A percentile compares a stretch with the other conserved stretches of the same genome.
Conservation (phyloP, 2,113 vertebrate species). For the Eurystomus gularis region DNA sequence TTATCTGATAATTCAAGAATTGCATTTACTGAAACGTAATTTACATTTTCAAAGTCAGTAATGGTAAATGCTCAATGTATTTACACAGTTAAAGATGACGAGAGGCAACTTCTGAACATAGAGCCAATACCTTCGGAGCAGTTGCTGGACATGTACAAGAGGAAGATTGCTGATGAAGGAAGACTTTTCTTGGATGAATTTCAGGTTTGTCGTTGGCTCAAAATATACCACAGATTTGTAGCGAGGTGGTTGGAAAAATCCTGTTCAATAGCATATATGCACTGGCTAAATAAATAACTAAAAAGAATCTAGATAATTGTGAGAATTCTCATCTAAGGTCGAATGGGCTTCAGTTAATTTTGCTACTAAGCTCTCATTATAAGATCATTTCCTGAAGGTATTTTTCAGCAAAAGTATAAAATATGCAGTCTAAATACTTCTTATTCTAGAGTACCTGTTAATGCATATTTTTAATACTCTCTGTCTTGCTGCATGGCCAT, state of each 20-base stretch:
- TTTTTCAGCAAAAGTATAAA: neutral
- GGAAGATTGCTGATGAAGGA: constrained; percentile 91
- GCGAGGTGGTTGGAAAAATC: neutral
- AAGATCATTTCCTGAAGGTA: neutral
- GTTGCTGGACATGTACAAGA: constrained; percentile 87
- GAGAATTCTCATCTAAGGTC: neutral
- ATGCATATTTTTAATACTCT: neutral
- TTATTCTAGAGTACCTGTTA: neutral
- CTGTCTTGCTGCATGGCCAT: neutral
- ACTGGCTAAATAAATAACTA: neutral
- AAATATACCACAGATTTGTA: neutral
- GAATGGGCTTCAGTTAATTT: neutral
- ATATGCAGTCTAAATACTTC: neutral
- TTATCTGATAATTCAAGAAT: neutral
- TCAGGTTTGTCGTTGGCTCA: constrained; percentile 79
- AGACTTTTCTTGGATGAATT: constrained; percentile 95
- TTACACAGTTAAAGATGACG: constrained; percentile 75
- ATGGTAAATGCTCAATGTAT: neutral
- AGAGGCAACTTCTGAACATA: constrained; percentile 81
- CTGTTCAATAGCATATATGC: neutral
- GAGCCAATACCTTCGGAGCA: constrained; percentile 87
- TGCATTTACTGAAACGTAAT: neutral
- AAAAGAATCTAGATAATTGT: neutral
- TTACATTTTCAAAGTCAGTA: neutral
- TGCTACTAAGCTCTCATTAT: neutral